These are phyloP conservation scores for Cydia fagiglandana DNA, from an alignment of 1,140 invertebrate species.

Conservation along the genomic window DNA sequence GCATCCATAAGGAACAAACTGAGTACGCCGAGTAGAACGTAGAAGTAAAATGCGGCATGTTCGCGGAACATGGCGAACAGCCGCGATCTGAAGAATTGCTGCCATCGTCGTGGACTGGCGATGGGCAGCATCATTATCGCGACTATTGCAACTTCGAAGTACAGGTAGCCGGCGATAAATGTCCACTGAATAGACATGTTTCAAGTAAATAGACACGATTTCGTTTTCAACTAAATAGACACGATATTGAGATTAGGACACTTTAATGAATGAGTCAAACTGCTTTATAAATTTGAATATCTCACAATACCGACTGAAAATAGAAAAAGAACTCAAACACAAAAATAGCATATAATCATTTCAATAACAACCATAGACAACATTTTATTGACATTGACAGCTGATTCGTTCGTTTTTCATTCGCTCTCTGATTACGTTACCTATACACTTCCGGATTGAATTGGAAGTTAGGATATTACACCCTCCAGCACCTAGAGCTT, in stretches of 20 bases:
- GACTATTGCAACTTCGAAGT: constrained; percentile 67
- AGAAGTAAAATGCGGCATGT: constrained; percentile 66
- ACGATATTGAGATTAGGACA: not conserved
- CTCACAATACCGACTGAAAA: not conserved
- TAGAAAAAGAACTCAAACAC: not conserved
- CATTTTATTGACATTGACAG: constrained; percentile 24
- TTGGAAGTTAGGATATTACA: not conserved
- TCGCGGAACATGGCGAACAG: constrained; percentile 60
- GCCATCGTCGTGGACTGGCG: constrained; percentile 68
- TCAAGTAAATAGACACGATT: constrained; percentile 8
- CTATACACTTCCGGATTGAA: not conserved
- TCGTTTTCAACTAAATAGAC: not conserved
- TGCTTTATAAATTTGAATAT: not conserved
- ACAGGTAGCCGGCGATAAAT: constrained; percentile 69
- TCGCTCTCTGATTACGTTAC: not conserved
- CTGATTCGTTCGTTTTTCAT: constrained; percentile 33
- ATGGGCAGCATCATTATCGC: constrained; percentile 67
- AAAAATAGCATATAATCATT: constrained; percentile 38
- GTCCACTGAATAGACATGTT: constrained; percentile 74
- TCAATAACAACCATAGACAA: constrained; percentile 10
- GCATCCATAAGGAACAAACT: constrained; percentile 67
- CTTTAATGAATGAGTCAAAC: not conserved
- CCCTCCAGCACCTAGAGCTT: not conserved
- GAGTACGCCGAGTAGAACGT: constrained; percentile 61
- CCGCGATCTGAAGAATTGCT: constrained; percentile 65